Base-by-base conservation (phyloP, 2,888 invertebrate genomes). In the Drosophila gaucha region DNA sequence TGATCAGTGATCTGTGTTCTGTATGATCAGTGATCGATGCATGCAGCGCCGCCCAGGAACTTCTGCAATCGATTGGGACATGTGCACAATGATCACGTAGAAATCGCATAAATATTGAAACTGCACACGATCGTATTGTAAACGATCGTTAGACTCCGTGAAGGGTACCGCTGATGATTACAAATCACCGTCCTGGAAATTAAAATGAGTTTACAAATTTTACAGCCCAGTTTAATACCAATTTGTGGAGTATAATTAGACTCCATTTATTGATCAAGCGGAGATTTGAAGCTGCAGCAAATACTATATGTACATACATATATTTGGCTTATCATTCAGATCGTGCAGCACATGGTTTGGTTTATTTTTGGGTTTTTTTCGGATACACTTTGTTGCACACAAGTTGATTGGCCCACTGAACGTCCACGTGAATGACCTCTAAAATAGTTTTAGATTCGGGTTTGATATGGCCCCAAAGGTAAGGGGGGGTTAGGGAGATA, bases 381-480 rank as follows among this genome's bases (percentile, higher is more conserved):
- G 74, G 88, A 69, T 56, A 87, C 86, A 86, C 52, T 75, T 78
- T 72, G 89, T 28, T 86, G 83, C 67, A 76, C 86, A 84, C 65
- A 62, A 44, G 80, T 74, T 76, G 73, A 71, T 58, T 69, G 78
- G 64, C 72, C 66, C 72, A 69, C 41, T 67, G 36, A 60, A 36
- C 50, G 56, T 24, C 33, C 69, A 74, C 69, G 88, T 80, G 83
- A 74, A 67, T 76, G 88, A 86, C 84, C 84, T 85, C 67, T 80
- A 84, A 83, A 74, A 65, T 67, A 49, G 52, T 38, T 44, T 57
- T 30, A 50, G 31, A 30, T 22, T 33, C 39, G 18, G 10, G 20
- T n/a, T 62, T 14, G 10, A 38, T 22, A 20, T 16, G 39, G 33
- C 8, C 14, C 30, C 35, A 18, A 8, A 16, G 31, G 3, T 0